Evolutionary conservation across 2,888 invertebrate genomes (phyloP), one percentile per base, ranked within the genome.

Genomic region (Craniophora ligustri): DNA sequence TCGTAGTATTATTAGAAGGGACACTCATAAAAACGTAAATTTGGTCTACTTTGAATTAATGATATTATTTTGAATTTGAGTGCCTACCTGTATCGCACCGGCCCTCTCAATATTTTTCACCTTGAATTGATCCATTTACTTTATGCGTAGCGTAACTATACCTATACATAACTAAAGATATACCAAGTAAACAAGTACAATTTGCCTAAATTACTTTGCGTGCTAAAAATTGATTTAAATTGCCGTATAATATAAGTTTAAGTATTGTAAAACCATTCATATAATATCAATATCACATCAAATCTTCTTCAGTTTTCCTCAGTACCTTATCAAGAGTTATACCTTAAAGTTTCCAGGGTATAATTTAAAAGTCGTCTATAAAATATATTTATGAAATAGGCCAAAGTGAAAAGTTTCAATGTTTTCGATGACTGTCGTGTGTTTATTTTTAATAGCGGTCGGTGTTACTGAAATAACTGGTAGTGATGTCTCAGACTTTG

Each of bases 391-490:
- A 40, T 51, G 16, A 58, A 54, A 21, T 31, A 63, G 55, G 35
- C 7, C 34, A 3, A 31, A 45, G 35, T 26, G 21, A 14, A 30
- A 23, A 26, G 23, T 21, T 26, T 26, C 45, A 38, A 70, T 68
- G 61, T 30, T 46, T 38, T 34, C 41, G 16, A 58, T 48, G 10
- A 63, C 59, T 50, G 49, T 35, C 28, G 16, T 8, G 7, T 57
- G 30, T 59, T 61, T 71, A 57, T 68, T 65, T 62, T 47, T 58
- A 51, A 51, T 61, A 38, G 8, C 28, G 23, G 47, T 5, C 19
- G 6, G 36, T 26, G 38, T 48, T 6, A 42, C 50, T 11, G 39
- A 38, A 56, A 49, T 57, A 44, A 44, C 21, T 15, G 41, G 41
- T 36, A 36, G 47, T 34, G 8, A 32, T 13, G 16, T 40, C 7